Evolutionary conservation across 2,797 vertebrate genomes (phyloP), one percentile per base, ranked within the genome.

Genomic region (Muraenolepis orangiensis): DNA sequence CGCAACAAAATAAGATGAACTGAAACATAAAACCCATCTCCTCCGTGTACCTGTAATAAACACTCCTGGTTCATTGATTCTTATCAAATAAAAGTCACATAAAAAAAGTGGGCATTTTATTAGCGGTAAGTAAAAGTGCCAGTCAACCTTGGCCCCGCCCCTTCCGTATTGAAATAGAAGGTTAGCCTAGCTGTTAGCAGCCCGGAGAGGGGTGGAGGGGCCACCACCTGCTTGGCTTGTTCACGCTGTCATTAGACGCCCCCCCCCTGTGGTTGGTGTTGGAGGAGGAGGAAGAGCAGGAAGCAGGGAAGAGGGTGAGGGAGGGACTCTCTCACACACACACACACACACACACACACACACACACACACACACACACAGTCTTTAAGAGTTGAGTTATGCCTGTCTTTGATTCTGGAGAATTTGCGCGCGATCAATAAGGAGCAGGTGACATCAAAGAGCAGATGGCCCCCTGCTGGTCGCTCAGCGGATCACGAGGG

Each of bases 401-500:
- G 92, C 91, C 91, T 94, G 70, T 83, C 91, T 95, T 95, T 95
- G 91, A 93, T 92, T 94, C 51, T 94, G 91, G 75, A 91, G 93
- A 95, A 96, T 94, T 94, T 93, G 93, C 92, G 91, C 77, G 78
- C 84, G 88, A 92, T 95, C 93, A 94, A 91, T 94, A 92, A 91
- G 85, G 91, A 91, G 80, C 83, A 85, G 81, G 74, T 83, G 4
- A 1, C 51, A 91, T 96, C 94, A 96, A 97, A 96, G 94, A 84
- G 67, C 88, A 83, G 83, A 12, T 81, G 88, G 84, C 94, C 93
- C 95, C 94, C 93, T 95, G 94, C 92, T 95, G 93, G 18, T 91
- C 95, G 93, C 92, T 94, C 95, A 94, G 92, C 93, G 87, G 87
- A 94, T 94, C 91, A 89, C 92, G 94, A 95, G 94, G 90, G 92